Evolutionary conservation across 30 jellyfish, hydroid and myxozoan species (phyloP), one percentile per base, ranked within the genome.

Genomic region (Aurelia aurita complex sp. Pacific): DNA sequence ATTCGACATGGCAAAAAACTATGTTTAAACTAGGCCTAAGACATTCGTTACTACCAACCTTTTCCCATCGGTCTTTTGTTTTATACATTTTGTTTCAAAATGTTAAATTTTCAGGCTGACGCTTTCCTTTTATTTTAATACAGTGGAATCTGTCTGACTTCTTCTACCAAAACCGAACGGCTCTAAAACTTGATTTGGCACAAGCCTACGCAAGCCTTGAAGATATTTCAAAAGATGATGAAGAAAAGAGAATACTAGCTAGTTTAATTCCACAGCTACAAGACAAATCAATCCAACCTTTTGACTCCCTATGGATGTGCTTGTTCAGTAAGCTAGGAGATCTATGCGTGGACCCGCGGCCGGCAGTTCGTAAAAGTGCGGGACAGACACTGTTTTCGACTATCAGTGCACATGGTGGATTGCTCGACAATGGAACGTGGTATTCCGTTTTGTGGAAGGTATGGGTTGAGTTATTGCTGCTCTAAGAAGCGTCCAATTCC

Each of bases 281-380:
- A 19, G 97, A 87, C 72, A 83, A 75, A 38, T 62, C 91, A 42
- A 85, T 88, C 32, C 95, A 93, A 74, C 97, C 96, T 11, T 92
- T 92, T 68, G 98, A 92, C 65, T 86, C 98, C 14, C 79, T 92
- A 59, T 92, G 98, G 98, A 92, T 92, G 97, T 87, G 98, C 73
- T 57, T 92, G 77, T 92, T 86, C 76, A 85, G 98, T 54, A 92
- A 92, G 63, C 86, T 92, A 3, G 98, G 98, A 4, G 98, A 92
- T 63, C 95, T 92, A 80, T 92, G 98, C 88, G 98, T 92, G 55
- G 98, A 92, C 85, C 98, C 98, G 69, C 88, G 98, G 68, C 98
- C 98, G 6, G 98, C 98, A 53, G 98, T 92, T 12, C 97, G 98
- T 33, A 92, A 92, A 42, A 92, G 98, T 74, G 98, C 98, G 74